Percentiles rank a stretch among this genome's conserved stretches.
phyloP scores from a whole-genome alignment of 2,113 vertebrate species.

The Leptobrachium leishanense region DNA sequence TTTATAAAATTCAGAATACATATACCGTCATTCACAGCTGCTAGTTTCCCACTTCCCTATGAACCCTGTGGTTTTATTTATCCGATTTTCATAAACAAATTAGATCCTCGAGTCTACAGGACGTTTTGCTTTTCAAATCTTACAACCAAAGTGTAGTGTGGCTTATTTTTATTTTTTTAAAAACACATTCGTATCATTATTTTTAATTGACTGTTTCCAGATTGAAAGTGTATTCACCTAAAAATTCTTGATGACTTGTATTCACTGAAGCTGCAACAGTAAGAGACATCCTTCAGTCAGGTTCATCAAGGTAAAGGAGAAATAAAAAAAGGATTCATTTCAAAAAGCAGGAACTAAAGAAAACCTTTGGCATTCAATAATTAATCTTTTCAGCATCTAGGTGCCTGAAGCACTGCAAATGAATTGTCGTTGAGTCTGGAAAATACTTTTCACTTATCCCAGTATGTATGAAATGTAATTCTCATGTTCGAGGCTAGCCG shows the following conservation, averaged over 20 bases:
- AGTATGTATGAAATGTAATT: slow-evolving; percentile 27
- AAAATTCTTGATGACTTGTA: neutral
- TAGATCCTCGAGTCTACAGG: neutral
- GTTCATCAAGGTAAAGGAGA: neutral
- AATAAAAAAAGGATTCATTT: slow-evolving; percentile 3
- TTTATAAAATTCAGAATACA: too few species aligned
- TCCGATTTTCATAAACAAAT: slow-evolving; percentile 18
- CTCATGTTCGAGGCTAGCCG: neutral
- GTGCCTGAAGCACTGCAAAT: neutral
- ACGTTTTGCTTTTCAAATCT: slow-evolving; percentile 15
- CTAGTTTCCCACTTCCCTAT: neutral
- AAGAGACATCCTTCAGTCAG: neutral
- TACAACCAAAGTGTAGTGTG: neutral
- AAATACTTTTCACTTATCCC: slow-evolving; percentile 24
- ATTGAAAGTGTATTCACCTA: slow-evolving; percentile 31
- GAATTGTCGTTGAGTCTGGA: slow-evolving; percentile 6
- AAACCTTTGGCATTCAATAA: slow-evolving; percentile 23
- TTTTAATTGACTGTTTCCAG: neutral
- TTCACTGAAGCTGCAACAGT: neutral
- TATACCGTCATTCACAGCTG: neutral
- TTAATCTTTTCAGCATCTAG: slow-evolving; percentile 26
- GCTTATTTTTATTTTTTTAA: slow-evolving; percentile 9
- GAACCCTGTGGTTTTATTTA: slow-evolving; percentile 5
- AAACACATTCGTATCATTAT: neutral
- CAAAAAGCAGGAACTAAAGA: slow-evolving; percentile 32